These are phyloP conservation scores for Chascanopsetta lugubris DNA, from an alignment of 2,113 vertebrate species.

Conservation along the genomic window DNA sequence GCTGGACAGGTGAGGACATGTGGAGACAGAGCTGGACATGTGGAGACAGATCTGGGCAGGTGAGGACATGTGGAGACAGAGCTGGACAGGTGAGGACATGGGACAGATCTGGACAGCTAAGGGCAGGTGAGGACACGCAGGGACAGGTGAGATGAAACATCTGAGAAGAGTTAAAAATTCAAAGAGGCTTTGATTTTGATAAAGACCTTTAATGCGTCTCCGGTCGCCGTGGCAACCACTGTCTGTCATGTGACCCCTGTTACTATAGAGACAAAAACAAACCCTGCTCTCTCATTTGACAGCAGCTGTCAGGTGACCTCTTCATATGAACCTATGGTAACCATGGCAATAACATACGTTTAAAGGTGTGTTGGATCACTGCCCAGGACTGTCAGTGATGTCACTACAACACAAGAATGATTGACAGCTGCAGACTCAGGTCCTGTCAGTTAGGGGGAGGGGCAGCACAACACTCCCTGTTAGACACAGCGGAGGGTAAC, in stretches of 20 bases:
- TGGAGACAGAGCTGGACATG: too few relatives aligned
- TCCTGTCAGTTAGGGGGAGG: neutral
- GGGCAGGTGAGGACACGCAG: neutral
- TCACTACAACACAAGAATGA: neutral
- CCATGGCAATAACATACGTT: slow-evolving; percentile 7
- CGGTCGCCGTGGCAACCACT: slow-evolving; percentile 24
- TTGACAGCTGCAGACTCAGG: neutral
- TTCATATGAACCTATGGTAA: neutral
- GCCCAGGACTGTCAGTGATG: neutral
- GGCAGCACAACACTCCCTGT: neutral
- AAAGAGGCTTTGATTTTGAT: neutral
- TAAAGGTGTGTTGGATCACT: slow-evolving; percentile 5
- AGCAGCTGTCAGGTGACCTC: neutral
- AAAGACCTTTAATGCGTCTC: neutral
- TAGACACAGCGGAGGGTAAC: neutral
- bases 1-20: too few relatives aligned
- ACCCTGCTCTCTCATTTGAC: neutral
- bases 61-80: too few relatives aligned
- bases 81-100: too few relatives aligned
- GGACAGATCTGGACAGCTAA: neutral
- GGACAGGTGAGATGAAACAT: too few relatives aligned
- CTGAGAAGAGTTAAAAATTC: too few relatives aligned
- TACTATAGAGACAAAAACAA: slow-evolving; percentile 18
- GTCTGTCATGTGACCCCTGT: slow-evolving; percentile 1
- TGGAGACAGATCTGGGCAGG: too few relatives aligned